Percentiles rank a stretch among this genome's conserved stretches.
Conservation (phyloP, 2,797 vertebrate genomes). For the Fratercula arctica region DNA sequence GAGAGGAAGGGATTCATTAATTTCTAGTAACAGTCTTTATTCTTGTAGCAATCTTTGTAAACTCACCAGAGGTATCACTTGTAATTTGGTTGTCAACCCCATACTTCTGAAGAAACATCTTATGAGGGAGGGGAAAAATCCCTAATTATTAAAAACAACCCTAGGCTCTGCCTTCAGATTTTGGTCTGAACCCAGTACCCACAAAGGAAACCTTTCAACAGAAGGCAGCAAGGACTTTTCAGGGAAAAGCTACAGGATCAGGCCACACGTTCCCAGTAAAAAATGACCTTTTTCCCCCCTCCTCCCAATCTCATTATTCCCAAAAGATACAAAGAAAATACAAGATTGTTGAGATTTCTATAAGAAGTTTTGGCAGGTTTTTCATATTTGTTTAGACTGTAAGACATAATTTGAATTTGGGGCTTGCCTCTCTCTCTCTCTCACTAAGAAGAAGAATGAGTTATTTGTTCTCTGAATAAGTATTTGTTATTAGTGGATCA, state of each 20-base stretch:
- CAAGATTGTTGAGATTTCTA: constrained; percentile 67
- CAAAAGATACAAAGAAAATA: constrained; percentile 59
- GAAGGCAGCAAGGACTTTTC: background rate
- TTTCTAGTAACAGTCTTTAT: background rate
- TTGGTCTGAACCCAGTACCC: background rate
- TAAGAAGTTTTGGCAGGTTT: constrained; percentile 68
- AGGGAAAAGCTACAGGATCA: background rate
- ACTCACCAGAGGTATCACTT: background rate
- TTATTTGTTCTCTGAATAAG: constrained; percentile 74
- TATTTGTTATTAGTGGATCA: constrained; percentile 79
- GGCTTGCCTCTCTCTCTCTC: constrained; percentile 29
- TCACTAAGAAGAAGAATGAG: constrained; percentile 67
- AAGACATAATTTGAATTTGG: constrained; percentile 73
- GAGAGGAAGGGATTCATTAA: background rate
- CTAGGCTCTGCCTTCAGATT: background rate
- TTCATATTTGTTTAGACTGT: constrained; percentile 67
- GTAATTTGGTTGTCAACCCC: background rate
- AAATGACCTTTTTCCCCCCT: background rate
- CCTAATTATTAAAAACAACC: background rate
- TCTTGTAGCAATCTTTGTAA: background rate
- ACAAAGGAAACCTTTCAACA: background rate
- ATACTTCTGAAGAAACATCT: background rate
- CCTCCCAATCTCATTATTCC: constrained; percentile 20
- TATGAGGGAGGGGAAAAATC: background rate
- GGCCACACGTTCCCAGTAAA: background rate